Evolutionary conservation across 2,888 invertebrate species (phyloP).

Genomic region (Lottia gigantea): DNA sequence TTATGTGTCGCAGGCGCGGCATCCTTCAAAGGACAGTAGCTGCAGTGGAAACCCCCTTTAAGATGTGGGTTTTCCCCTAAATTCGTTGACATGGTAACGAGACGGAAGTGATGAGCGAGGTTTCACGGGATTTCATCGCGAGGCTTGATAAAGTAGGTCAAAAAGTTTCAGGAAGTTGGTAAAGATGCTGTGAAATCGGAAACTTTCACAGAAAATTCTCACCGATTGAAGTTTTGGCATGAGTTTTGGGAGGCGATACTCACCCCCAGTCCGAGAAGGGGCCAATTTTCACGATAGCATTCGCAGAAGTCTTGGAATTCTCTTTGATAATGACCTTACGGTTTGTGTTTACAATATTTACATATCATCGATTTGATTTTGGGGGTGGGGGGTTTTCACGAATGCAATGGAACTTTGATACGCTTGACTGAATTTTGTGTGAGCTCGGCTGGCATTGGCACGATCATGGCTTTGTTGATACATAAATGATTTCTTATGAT

Average conservation of each 20-base stretch:
- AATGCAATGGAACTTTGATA: no score
- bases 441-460: no score
- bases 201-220: no score
- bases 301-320: slow-evolving; percentile 18
- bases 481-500: no score
- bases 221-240: neutral
- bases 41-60: no score
- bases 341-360: neutral
- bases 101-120: neutral
- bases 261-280: slow-evolving; percentile 28
- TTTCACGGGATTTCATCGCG: neutral
- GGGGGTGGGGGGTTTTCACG: no score
- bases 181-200: no score
- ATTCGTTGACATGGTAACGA: neutral
- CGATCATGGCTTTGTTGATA: no score
- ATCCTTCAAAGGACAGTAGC: no score
- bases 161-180: slow-evolving; percentile 4
- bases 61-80: slow-evolving; percentile 1
- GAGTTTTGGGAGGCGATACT: slow-evolving; percentile 18
- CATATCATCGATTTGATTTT: no score
- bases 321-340: slow-evolving; percentile 12
- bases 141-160: neutral
- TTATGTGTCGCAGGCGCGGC: no score
- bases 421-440: no score
- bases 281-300: slow-evolving; percentile 14